phyloP scores from a whole-genome alignment of 2,113 vertebrate species.

The Marcusenius ussheri region DNA sequence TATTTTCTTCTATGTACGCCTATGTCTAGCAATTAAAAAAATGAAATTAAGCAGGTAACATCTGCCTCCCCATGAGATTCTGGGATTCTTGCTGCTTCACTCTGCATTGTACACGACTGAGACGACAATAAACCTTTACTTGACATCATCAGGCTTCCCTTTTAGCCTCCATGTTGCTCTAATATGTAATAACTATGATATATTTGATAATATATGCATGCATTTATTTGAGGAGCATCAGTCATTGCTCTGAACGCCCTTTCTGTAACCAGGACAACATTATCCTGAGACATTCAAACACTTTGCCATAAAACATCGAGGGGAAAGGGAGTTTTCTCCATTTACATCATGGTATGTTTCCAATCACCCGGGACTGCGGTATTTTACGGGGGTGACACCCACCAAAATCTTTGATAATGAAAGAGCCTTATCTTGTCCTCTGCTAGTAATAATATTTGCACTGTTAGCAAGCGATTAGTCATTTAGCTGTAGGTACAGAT shows the following conservation, averaged over 20 bases:
- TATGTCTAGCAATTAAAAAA: background rate
- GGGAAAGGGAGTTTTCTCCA: background rate
- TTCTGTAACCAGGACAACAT: background rate
- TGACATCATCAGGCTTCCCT: background rate
- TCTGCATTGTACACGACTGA: background rate
- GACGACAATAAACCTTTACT: background rate
- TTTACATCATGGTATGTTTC: background rate
- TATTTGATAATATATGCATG: background rate
- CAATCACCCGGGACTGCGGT: background rate
- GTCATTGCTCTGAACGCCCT: background rate
- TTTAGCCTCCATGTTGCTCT: background rate
- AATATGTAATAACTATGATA: background rate
- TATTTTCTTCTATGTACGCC: background rate
- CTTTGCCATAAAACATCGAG: background rate
- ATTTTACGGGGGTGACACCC: background rate
- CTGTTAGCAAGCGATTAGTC: background rate
- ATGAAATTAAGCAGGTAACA: background rate
- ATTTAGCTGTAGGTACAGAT: background rate
- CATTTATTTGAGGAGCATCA: background rate
- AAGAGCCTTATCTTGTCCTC: background rate
- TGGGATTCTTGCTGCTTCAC: background rate
- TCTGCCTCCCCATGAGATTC: background rate
- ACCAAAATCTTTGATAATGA: background rate
- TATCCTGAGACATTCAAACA: background rate
- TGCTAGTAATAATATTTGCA: background rate